Evolutionary conservation across 2,113 vertebrate genomes (phyloP).

Genomic region (Chauna torquata): DNA sequence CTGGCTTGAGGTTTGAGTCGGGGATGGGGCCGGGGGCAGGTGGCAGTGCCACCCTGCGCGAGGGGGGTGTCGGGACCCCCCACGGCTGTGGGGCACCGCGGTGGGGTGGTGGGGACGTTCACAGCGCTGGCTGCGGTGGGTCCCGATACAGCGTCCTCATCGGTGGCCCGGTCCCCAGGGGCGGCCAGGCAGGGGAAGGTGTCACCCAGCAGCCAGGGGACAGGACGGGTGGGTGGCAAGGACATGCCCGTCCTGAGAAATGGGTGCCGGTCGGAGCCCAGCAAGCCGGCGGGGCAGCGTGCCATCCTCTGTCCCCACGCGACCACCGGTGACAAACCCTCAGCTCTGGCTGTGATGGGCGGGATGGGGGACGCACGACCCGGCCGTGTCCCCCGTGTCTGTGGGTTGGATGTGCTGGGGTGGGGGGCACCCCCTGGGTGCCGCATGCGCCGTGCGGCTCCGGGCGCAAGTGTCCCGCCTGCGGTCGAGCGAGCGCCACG

Average conservation of each 20-base stretch:
- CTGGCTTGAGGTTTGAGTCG: neutral
- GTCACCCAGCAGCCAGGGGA: neutral
- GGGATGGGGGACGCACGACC: accelerated
- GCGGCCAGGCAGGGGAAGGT: accelerated
- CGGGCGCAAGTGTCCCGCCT: accelerated
- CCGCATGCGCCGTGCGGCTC: neutral
- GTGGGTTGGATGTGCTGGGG: accelerated
- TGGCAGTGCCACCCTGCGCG: neutral
- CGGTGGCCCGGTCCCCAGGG: neutral
- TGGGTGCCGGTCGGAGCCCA: neutral
- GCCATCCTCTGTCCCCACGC: neutral
- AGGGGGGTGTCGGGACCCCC: neutral
- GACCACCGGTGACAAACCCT: neutral
- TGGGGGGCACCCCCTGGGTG: neutral
- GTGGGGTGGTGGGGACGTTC: no score
- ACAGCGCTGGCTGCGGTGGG: neutral
- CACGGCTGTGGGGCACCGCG: accelerated
- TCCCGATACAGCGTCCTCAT: neutral
- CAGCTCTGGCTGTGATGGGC: accelerated
- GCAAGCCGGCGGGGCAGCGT: neutral
- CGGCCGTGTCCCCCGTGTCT: accelerated
- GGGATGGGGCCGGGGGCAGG: neutral
- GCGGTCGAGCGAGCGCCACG: neutral
- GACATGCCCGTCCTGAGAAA: neutral
- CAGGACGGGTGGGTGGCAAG: accelerated